Evolutionary conservation across 2,888 invertebrate genomes (phyloP), one percentile per base, ranked within the genome.

Genomic region (Tyria jacobaeae): DNA sequence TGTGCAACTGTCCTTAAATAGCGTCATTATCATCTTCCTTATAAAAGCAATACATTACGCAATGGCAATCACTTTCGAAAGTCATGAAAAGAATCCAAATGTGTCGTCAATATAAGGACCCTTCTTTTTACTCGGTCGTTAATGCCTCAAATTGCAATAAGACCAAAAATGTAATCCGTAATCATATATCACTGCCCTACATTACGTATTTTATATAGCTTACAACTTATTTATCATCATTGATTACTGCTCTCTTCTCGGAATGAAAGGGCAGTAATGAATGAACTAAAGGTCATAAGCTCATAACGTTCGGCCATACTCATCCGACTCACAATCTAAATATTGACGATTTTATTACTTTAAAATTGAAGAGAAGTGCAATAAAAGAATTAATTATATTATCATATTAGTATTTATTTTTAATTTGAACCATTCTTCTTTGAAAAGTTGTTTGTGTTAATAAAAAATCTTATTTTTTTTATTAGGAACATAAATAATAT

Each of bases 31-130:
- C 78, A 75, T 74, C 81, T 75, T 81, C 80, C 73, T 83, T 83
- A 79, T 84, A 86, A 87, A 81, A 75, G 67, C 69, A 69, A 78
- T 76, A 55, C 64, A 75, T 89, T 89, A 71, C 81, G 82, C 86
- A 89, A 89, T 77, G 75, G 78, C 87, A 85, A 88, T 89, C 85
- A 91, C 91, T 91, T 92, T 93, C 92, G 85, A 90, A 91, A 86
- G 85, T 84, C 78, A 84, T 89, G 87, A 90, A 89, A 89, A 83
- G 80, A 80, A 66, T 70, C 81, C 71, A 77, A 82, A 76, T 69
- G 58, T 70, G 66, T 70, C 60, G 62, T 62, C 74, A 69, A 65
- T 75, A 58, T 48, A 78, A 81, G 75, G 74, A 81, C 81, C 84
- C 83, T 84, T 87, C 84, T 80, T 80, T 85, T 84, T 77, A 70